Evolutionary conservation across 2,888 invertebrate species (phyloP).

Genomic region (Machimus atricapillus): DNA sequence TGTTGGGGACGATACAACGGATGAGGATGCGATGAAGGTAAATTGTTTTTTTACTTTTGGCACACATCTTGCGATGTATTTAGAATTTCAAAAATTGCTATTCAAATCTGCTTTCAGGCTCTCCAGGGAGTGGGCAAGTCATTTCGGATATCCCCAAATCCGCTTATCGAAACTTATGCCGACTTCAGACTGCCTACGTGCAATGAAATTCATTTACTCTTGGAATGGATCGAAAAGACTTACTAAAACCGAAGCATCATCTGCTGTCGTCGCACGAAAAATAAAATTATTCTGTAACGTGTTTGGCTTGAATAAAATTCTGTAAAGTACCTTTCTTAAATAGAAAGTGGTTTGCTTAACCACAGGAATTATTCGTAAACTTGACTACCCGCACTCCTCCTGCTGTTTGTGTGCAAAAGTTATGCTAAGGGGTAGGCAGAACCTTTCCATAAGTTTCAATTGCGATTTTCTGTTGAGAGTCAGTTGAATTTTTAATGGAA

Average conservation of each 20-base stretch:
- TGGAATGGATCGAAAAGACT: constrained; percentile 70
- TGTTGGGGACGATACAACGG: constrained; percentile 87
- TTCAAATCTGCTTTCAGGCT: constrained; percentile 62
- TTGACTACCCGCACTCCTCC: background rate
- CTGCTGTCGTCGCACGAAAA: background rate
- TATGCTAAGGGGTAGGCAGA: background rate
- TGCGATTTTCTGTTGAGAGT: background rate
- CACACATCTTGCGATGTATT: background rate
- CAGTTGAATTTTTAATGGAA: background rate
- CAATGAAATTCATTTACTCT: constrained; percentile 73
- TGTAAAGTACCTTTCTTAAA: background rate
- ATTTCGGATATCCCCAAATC: constrained; percentile 74
- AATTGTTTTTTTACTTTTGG: constrained; percentile 32
- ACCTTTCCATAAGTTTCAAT: background rate
- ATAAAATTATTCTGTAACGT: background rate
- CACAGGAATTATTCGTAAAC: background rate
- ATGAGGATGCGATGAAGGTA: constrained; percentile 90
- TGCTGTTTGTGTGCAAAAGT: background rate
- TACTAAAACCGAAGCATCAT: background rate
- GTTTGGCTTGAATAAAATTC: background rate
- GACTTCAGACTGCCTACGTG: constrained; percentile 75
- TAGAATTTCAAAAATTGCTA: constrained; percentile 9
- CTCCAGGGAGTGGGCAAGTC: constrained; percentile 78
- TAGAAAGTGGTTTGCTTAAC: background rate
- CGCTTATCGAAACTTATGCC: constrained; percentile 73